Evolutionary conservation across 2,888 invertebrate species (phyloP).

Genomic region (Campopleginae sp.): DNA sequence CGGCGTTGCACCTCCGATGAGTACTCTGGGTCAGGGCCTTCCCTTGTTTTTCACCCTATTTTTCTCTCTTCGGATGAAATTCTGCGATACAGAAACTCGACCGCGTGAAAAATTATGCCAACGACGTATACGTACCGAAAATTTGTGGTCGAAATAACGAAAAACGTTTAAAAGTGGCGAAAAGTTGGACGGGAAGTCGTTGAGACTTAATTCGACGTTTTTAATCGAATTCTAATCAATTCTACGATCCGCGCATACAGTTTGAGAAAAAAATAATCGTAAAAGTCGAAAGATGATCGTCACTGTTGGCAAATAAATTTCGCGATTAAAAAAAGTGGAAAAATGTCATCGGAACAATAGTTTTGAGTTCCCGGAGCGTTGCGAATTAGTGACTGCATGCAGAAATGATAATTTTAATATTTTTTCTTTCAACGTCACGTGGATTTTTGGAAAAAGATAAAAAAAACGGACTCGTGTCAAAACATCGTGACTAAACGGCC

Average conservation of each 20-base stretch:
- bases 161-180: background rate
- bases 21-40: conserved; percentile 54
- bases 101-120: background rate
- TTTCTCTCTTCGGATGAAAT: background rate
- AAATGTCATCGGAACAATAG: background rate
- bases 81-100: background rate
- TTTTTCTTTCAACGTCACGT: background rate
- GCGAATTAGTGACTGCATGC: background rate
- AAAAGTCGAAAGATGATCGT: background rate
- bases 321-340: background rate
- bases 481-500: conserved; percentile 22
- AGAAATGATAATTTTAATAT: background rate
- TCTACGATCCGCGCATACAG: background rate
- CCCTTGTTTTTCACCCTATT: background rate
- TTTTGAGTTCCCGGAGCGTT: background rate
- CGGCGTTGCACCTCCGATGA: conserved; percentile 15
- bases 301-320: background rate
- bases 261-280: background rate
- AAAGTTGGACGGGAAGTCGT: background rate
- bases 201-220: background rate
- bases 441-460: background rate
- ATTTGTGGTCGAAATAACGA: background rate
- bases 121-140: background rate
- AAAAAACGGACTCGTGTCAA: background rate
- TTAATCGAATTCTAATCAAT: background rate